Evolutionary conservation across 2,113 vertebrate genomes (phyloP).

Genomic region (Antigone vipio): DNA sequence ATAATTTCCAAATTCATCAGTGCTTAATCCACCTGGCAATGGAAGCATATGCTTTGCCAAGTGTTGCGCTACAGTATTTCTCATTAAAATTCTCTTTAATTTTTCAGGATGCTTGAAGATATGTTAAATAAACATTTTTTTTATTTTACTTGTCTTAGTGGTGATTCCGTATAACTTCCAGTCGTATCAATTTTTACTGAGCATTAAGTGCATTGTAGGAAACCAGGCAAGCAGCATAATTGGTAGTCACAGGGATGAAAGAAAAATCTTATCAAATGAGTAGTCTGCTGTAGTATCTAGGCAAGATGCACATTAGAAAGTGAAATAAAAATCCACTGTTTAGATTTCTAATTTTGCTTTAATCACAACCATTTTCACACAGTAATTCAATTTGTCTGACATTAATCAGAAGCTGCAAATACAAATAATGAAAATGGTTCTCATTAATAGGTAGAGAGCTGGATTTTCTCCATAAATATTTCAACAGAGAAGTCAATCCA

Average conservation of each 20-base stretch:
- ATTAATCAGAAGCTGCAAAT: conserved; percentile 14
- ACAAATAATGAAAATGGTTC: background rate
- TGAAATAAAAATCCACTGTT: background rate
- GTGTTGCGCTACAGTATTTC: background rate
- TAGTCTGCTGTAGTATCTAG: background rate
- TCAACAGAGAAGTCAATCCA: conserved; percentile 26
- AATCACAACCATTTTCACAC: conserved; percentile 22
- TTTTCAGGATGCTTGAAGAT: conserved; percentile 35
- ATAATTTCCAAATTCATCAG: background rate
- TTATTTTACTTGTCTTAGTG: background rate
- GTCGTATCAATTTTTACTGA: conserved; percentile 42
- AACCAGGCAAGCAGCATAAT: conserved; percentile 22
- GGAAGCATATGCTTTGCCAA: background rate
- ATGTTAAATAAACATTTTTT: conserved; percentile 24
- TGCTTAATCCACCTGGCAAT: background rate
- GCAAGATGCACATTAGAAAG: conserved; percentile 20
- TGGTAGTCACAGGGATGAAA: conserved; percentile 10
- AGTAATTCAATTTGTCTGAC: conserved; percentile 34
- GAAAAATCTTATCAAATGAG: conserved; percentile 19
- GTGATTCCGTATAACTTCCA: conserved; percentile 26
- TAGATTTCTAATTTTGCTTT: conserved; percentile 33
- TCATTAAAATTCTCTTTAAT: conserved; percentile 45
- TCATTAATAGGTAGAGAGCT: conserved; percentile 13
- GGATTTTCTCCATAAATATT: conserved; percentile 52
- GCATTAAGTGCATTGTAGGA: conserved; percentile 11